A percentile compares a stretch with the other conserved stretches of the same genome.
Evolutionary conservation across 2,888 invertebrate genomes (phyloP).

Genomic region (Trichopoda pennipes): DNA sequence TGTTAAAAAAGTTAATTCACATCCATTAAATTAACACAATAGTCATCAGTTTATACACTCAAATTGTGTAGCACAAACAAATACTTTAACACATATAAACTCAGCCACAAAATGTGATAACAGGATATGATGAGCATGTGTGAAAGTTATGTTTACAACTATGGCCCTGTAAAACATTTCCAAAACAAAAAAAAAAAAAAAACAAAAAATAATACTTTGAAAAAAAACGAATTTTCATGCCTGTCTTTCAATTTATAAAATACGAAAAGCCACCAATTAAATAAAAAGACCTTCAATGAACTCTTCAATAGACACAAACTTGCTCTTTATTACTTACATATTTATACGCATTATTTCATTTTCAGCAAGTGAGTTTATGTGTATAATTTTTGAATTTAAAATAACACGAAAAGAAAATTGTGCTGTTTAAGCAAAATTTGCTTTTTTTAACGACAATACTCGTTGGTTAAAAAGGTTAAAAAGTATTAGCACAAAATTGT

Average conservation of each 20-base stretch:
- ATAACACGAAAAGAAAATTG: background rate
- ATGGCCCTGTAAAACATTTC: conserved; percentile 19
- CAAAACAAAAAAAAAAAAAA: no score
- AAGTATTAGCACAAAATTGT: conserved; percentile 24
- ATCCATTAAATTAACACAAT: conserved; percentile 22
- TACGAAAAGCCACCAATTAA: conserved; percentile 63
- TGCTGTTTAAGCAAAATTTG: conserved; percentile 33
- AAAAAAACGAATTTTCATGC: background rate
- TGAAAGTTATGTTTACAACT: conserved; percentile 60
- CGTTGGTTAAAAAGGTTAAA: conserved; percentile 13
- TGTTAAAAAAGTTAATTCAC: conserved; percentile 35
- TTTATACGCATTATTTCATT: background rate
- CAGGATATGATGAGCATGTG: conserved; percentile 52
- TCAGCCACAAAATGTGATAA: conserved; percentile 51
- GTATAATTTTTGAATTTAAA: conserved; percentile 52
- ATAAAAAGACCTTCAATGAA: conserved; percentile 52
- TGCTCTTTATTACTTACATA: background rate
- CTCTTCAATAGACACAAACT: background rate
- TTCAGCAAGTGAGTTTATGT: conserved; percentile 18
- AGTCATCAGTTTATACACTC: background rate
- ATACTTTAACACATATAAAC: background rate
- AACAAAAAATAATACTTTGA: background rate
- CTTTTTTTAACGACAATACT: conserved; percentile 22
- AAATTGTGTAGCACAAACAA: background rate
- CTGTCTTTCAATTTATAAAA: conserved; percentile 19